Conservation (phyloP, 2,113 vertebrate species). For the Paramormyrops kingsleyae region DNA sequence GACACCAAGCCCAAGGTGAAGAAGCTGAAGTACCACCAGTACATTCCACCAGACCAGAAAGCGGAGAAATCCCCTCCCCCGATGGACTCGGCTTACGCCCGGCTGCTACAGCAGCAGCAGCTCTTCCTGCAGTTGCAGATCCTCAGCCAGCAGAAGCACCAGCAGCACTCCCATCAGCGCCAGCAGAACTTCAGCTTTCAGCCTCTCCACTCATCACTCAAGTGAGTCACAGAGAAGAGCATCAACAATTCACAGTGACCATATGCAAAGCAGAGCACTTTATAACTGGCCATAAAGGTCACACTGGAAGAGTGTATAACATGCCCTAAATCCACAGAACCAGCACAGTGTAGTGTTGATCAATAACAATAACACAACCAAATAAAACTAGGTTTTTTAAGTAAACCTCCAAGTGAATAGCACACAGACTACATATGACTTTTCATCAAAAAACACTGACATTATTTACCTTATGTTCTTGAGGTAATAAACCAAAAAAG, state of each 20-base stretch:
- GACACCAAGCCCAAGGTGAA: slow-evolving; percentile 97
- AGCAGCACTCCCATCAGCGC: slow-evolving; percentile 41
- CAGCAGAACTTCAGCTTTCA: slow-evolving; percentile 78
- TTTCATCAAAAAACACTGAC: slow-evolving; percentile 6
- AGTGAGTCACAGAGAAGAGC: slow-evolving; percentile 63
- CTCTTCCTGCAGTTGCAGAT: slow-evolving; percentile 97
- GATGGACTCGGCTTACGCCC: slow-evolving; percentile 95
- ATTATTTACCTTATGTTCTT: slow-evolving; percentile 12
- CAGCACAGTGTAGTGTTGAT: not conserved
- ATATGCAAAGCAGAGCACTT: not conserved
- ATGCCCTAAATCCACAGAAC: not conserved
- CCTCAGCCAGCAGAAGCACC: slow-evolving; percentile 94
- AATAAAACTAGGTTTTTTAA: not conserved
- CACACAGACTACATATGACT: not conserved
- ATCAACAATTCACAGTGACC: not conserved
- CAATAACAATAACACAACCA: not conserved
- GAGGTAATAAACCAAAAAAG: slow-evolving; percentile 14
- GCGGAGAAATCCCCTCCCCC: slow-evolving; percentile 90
- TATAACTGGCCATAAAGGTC: not conserved
- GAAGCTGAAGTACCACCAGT: slow-evolving; percentile 99
- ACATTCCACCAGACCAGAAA: slow-evolving; percentile 97
- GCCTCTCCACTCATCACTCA: slow-evolving; percentile 66
- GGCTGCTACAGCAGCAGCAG: slow-evolving; percentile 94
- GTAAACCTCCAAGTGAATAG: slow-evolving; percentile 1
- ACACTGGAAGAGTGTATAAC: not conserved